Evolutionary conservation across 92 coral and sea anemone species (phyloP).

Genomic region (Zoanthus gigantus): DNA sequence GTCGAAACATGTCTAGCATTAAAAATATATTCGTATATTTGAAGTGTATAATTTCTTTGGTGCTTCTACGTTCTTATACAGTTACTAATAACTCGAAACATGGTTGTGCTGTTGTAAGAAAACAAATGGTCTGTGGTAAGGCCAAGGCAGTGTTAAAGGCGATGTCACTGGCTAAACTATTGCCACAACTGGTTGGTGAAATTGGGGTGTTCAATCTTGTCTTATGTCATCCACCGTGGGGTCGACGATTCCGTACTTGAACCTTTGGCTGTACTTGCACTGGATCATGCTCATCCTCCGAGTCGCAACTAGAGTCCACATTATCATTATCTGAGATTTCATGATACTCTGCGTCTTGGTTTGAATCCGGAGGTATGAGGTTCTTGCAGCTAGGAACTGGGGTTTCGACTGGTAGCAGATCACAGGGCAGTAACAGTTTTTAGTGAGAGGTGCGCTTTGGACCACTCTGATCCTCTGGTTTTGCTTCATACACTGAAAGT

Average conservation of each 20-base stretch:
- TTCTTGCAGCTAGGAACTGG: conserved; percentile 17
- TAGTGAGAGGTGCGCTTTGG: conserved; percentile 40
- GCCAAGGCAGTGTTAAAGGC: conserved; percentile 4
- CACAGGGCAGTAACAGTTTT: conserved; percentile 69
- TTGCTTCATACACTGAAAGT: too few relatives aligned
- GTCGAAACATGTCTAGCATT: too few relatives aligned
- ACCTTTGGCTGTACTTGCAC: background rate
- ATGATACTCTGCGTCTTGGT: background rate
- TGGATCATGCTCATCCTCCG: conserved; percentile 68
- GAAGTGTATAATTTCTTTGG: too few relatives aligned
- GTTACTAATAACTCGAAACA: background rate
- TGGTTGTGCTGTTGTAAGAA: background rate
- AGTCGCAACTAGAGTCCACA: conserved; percentile 63
- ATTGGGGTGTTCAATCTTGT: background rate
- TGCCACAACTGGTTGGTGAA: conserved; percentile 2
- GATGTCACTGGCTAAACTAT: background rate
- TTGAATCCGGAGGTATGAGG: background rate
- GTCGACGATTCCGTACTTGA: conserved; percentile 7
- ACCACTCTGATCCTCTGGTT: background rate
- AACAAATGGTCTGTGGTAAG: conserved; percentile 19
- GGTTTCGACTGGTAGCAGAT: conserved; percentile 48
- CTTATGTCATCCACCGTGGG: conserved; percentile 17
- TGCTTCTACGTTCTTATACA: too few relatives aligned
- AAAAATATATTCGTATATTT: too few relatives aligned
- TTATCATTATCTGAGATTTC: conserved; percentile 32